Conservation (phyloP, 2,797 vertebrate species). For the Semotilus atromaculatus region DNA sequence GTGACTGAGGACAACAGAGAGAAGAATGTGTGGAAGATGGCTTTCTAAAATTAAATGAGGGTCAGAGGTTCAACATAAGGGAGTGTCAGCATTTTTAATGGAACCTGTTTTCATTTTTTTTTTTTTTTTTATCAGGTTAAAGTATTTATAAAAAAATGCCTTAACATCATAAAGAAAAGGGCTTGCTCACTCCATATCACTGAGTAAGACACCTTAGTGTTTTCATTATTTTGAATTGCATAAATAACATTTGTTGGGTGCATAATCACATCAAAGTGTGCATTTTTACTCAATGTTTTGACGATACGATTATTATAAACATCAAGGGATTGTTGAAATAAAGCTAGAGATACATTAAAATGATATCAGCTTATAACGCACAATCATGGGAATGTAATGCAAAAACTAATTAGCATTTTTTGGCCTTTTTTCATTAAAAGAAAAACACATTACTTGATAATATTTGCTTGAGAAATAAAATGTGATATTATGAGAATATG, state of each 20-base stretch:
- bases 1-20: constrained; percentile 41
- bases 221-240: background rate
- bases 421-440: background rate
- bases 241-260: accelerated
- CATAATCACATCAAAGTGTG: background rate
- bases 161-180: background rate
- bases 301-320: background rate
- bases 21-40: constrained; percentile 28
- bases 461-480: background rate
- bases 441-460: background rate
- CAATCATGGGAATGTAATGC: background rate
- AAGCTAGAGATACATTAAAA: background rate
- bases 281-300: background rate
- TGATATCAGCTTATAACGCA: background rate
- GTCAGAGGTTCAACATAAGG: background rate
- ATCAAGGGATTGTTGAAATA: background rate
- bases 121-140: background rate
- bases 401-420: background rate
- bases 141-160: no score
- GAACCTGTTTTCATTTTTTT: background rate
- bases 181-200: background rate
- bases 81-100: background rate
- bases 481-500: background rate
- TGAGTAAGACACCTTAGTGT: background rate
- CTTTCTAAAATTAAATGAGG: background rate